Conservation (phyloP, 1,140 invertebrate species). For the Procambarus virginalis region DNA sequence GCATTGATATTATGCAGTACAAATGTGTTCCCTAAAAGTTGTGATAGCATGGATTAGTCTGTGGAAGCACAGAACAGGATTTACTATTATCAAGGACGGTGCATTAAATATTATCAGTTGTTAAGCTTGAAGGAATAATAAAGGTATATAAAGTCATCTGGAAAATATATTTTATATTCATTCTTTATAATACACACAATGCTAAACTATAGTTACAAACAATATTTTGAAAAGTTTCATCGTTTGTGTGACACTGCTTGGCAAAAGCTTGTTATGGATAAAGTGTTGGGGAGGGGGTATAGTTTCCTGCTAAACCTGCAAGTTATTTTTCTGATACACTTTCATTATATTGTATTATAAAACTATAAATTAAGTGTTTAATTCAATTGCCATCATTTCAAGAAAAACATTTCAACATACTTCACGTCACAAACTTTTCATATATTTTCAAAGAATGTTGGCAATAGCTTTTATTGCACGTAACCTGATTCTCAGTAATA, state of each 20-base stretch:
- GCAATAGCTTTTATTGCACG: too few relatives aligned
- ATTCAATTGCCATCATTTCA: not conserved
- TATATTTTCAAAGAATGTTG: too few relatives aligned
- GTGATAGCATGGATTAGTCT: too few relatives aligned
- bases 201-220: not conserved
- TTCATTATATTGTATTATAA: not conserved
- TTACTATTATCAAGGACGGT: too few relatives aligned
- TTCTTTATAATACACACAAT: slow-evolving; percentile 14
- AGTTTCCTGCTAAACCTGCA: not conserved
- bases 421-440: too few relatives aligned
- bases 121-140: not conserved
- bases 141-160: not conserved
- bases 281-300: not conserved
- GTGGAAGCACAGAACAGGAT: too few relatives aligned
- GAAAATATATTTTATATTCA: slow-evolving; percentile 23
- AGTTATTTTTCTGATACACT: not conserved
- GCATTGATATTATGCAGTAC: too few relatives aligned
- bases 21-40: too few relatives aligned
- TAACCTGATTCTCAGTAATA: too few relatives aligned
- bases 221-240: not conserved
- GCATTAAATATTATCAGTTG: too few relatives aligned
- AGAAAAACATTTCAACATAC: too few relatives aligned
- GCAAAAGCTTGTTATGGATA: not conserved
- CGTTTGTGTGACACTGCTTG: not conserved
- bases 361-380: not conserved